Percentiles rank a stretch among this genome's conserved stretches.
Evolutionary conservation across 2,888 invertebrate species (phyloP).

Genomic region (Dasypogon diadema): DNA sequence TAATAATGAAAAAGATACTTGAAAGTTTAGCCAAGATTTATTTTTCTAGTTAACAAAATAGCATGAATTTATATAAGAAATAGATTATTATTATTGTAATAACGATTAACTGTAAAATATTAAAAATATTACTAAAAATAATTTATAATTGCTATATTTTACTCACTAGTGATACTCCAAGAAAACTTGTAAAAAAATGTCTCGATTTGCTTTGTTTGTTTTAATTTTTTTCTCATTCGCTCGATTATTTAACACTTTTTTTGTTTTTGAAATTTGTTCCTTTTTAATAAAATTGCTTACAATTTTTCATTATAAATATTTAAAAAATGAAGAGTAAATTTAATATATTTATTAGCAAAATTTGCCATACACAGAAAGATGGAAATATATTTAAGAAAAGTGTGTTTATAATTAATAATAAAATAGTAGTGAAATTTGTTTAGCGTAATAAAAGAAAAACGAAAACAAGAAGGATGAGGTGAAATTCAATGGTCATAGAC

Average conservation of each 20-base stretch:
- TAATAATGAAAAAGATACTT: too few species aligned
- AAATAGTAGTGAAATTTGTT: slow-evolving; percentile 16
- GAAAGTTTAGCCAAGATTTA: slow-evolving; percentile 15
- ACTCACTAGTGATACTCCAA: background rate
- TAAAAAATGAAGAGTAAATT: slow-evolving; percentile 12
- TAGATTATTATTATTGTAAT: background rate
- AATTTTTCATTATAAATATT: background rate
- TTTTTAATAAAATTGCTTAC: background rate
- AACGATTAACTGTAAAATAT: background rate
- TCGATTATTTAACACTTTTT: too few species aligned
- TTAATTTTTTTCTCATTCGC: background rate
- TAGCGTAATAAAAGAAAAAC: background rate
- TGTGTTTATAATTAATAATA: slow-evolving; percentile 15
- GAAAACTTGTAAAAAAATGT: background rate
- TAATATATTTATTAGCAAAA: slow-evolving; percentile 27
- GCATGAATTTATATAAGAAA: slow-evolving; percentile 8
- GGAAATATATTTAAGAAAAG: slow-evolving; percentile 6
- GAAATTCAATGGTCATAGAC: slow-evolving; percentile 14
- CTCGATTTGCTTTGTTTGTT: background rate
- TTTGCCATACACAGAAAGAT: slow-evolving; percentile 12
- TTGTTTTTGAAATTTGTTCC: background rate
- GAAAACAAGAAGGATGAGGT: background rate
- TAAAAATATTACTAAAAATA: background rate
- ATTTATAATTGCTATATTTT: background rate
- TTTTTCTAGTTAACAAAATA: background rate